Conservation (phyloP, 1,140 invertebrate species). For the Latrodectus geometricus region DNA sequence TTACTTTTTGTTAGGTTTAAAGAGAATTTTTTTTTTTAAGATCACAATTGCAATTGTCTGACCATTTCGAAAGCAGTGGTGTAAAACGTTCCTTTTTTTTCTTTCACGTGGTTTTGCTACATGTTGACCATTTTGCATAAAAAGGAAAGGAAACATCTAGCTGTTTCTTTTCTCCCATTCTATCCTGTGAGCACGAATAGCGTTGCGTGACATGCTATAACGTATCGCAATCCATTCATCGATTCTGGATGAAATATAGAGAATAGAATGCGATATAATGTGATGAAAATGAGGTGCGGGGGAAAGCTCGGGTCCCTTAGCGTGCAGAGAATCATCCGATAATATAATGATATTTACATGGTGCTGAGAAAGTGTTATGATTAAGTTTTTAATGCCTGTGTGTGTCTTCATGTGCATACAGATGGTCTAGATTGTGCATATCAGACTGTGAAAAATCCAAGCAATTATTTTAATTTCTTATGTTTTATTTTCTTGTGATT, state of each 20-base stretch:
- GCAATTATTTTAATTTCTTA: too few species aligned
- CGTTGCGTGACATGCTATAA: background rate
- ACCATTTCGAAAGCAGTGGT: conserved; percentile 7
- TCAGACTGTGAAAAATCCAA: too few species aligned
- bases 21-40: background rate
- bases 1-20: background rate
- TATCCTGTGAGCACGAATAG: background rate
- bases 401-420: too few species aligned
- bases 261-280: too few species aligned
- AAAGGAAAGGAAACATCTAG: background rate
- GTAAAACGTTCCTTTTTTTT: conserved; percentile 17
- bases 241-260: too few species aligned
- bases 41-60: background rate
- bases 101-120: background rate
- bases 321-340: too few species aligned
- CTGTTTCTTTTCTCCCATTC: background rate
- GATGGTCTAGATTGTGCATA: too few species aligned
- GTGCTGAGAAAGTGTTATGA: background rate
- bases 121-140: background rate
- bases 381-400: background rate
- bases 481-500: too few species aligned
- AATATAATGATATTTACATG: background rate
- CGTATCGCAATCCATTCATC: background rate
- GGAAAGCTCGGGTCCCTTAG: too few species aligned
- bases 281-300: too few species aligned